Percentiles rank a stretch among this genome's conserved stretches.
These are phyloP conservation scores for Allobates femoralis DNA, from an alignment of 2,797 vertebrate genomes.

Conservation along the genomic window DNA sequence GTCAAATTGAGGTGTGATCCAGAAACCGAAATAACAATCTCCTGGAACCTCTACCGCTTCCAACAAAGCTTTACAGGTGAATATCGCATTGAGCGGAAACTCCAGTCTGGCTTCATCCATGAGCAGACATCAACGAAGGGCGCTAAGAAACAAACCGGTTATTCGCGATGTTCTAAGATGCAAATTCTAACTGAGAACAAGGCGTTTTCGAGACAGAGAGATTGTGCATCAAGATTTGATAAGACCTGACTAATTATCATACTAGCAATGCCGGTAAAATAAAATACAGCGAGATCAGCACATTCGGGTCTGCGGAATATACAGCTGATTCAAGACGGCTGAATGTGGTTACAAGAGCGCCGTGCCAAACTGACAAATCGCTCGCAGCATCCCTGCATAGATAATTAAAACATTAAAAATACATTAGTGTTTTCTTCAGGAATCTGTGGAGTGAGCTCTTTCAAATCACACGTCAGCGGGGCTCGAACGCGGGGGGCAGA, in stretches of 20 bases:
- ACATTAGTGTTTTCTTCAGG: slow-evolving; percentile 44
- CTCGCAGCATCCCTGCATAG: slow-evolving; percentile 28
- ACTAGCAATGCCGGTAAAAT: slow-evolving; percentile 13
- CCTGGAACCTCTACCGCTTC: neutral
- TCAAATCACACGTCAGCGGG: neutral
- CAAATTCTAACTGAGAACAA: neutral
- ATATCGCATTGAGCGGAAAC: neutral
- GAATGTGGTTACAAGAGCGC: slow-evolving; percentile 29
- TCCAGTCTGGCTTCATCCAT: neutral
- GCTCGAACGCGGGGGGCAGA: neutral
- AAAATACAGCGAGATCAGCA: slow-evolving; percentile 47
- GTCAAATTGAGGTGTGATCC: slow-evolving; percentile 43
- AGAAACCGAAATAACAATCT: slow-evolving; percentile 23
- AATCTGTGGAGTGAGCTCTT: slow-evolving; percentile 35
- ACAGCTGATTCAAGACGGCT: slow-evolving; percentile 41
- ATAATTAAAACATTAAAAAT: slow-evolving; percentile 60
- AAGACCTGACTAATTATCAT: slow-evolving; percentile 34
- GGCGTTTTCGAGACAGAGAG: neutral
- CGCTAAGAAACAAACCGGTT: slow-evolving; percentile 4
- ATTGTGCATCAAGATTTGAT: slow-evolving; percentile 21
- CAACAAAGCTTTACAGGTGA: neutral
- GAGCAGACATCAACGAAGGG: neutral
- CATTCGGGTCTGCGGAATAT: slow-evolving; percentile 25
- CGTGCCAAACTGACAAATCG: slow-evolving; percentile 39
- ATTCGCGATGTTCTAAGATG: neutral